Percentiles rank a stretch among this genome's conserved stretches.
Evolutionary conservation across 1,140 invertebrate species (phyloP).

Genomic region (Panonychus citri): DNA sequence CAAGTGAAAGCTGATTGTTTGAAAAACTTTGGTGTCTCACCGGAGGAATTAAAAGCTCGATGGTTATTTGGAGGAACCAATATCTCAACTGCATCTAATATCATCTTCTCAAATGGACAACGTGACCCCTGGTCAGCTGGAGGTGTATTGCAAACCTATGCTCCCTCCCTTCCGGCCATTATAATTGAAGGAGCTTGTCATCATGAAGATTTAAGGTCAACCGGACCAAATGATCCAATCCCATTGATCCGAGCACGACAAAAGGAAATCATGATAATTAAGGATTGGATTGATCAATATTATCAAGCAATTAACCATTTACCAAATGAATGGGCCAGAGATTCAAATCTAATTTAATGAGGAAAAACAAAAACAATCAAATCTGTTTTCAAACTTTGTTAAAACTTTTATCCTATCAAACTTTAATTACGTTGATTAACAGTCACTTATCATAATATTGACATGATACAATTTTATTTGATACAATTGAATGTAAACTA

Average conservation of each 20-base stretch:
- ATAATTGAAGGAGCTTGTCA: slow-evolving; percentile 64
- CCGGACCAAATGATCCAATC: slow-evolving; percentile 40
- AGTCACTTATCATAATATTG: too few species aligned
- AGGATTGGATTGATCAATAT: slow-evolving; percentile 35
- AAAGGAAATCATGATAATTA: slow-evolving; percentile 38
- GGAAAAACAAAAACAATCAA: too few species aligned
- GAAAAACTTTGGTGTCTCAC: slow-evolving; percentile 39
- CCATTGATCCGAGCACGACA: slow-evolving; percentile 40
- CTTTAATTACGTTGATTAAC: too few species aligned
- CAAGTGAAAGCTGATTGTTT: slow-evolving; percentile 38
- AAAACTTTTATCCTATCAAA: too few species aligned
- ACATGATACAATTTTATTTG: too few species aligned
- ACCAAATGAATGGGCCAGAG: background rate
- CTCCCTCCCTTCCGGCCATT: background rate
- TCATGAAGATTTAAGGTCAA: slow-evolving; percentile 60
- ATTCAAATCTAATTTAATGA: too few species aligned
- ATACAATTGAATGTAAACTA: too few species aligned
- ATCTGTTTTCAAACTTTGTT: too few species aligned
- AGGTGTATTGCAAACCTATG: slow-evolving; percentile 31
- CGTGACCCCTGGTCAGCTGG: slow-evolving; percentile 82
- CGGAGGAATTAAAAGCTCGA: slow-evolving; percentile 34
- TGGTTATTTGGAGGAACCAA: slow-evolving; percentile 56
- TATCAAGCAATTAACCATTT: slow-evolving; percentile 2
- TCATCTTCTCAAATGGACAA: slow-evolving; percentile 69
- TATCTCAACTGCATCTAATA: slow-evolving; percentile 43